These are phyloP conservation scores for Coelopa pilipes DNA, from an alignment of 2,888 invertebrate species.

Conservation along the genomic window DNA sequence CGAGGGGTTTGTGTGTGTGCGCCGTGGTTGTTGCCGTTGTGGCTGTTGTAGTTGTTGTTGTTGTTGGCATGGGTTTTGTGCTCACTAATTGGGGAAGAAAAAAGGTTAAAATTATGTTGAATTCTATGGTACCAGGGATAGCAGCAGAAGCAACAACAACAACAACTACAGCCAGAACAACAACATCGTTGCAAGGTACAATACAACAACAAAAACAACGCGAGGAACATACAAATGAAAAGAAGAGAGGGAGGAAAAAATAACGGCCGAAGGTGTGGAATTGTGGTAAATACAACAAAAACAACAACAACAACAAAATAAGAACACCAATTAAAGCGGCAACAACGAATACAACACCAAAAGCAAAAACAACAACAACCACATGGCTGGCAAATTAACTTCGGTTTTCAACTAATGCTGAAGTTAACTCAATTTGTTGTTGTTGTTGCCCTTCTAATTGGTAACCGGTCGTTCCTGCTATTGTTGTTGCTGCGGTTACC, in stretches of 20 bases:
- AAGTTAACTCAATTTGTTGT: constrained; percentile 37
- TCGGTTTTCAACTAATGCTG: constrained; percentile 34
- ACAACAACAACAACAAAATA: constrained; percentile 26
- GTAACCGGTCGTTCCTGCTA: neutral
- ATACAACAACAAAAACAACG: constrained; percentile 35
- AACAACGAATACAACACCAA: constrained; percentile 20
- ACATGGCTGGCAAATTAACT: constrained; percentile 36
- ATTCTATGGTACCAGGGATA: constrained; percentile 18
- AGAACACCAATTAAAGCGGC: constrained; percentile 27
- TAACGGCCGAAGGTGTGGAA: neutral
- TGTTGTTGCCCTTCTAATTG: constrained; percentile 12
- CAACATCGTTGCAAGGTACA: constrained; percentile 42
- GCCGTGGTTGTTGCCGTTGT: constrained; percentile 29
- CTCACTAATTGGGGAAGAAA: constrained; percentile 31
- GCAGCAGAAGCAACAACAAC: constrained; percentile 29
- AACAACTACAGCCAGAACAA: constrained; percentile 26
- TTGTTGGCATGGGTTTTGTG: constrained; percentile 26
- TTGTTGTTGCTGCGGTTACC: constrained; percentile 19
- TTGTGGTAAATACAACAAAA: constrained; percentile 29
- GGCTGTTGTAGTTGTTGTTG: constrained; percentile 34
- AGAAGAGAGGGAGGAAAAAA: no score
- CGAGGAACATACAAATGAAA: constrained; percentile 30
- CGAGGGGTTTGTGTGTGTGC: constrained; percentile 36
- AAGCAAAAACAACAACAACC: constrained; percentile 38
- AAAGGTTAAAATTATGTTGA: constrained; percentile 35